These are phyloP conservation scores for Drosophila bunnanda DNA, from an alignment of 2,888 invertebrate species.

Conservation along the genomic window DNA sequence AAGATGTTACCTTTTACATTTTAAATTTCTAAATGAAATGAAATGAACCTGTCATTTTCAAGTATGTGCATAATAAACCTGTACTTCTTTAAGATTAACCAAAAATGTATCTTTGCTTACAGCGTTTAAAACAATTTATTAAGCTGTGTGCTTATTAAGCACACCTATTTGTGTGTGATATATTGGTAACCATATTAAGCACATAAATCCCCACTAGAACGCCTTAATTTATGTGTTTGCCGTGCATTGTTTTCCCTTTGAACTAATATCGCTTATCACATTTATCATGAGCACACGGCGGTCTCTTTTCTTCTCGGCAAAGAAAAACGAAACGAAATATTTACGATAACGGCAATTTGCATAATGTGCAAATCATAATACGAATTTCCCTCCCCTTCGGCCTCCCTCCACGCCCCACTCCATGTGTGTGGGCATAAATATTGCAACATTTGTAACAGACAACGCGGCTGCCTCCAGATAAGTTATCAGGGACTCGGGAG, in stretches of 20 bases:
- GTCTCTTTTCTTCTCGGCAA: conserved; percentile 50
- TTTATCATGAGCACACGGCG: conserved; percentile 74
- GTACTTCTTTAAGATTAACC: not conserved
- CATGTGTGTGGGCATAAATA: conserved; percentile 70
- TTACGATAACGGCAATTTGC: conserved; percentile 78
- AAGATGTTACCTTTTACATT: too few species aligned
- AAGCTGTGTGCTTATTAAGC: not conserved
- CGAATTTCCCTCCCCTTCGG: conserved; percentile 63
- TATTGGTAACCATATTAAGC: conserved; percentile 29
- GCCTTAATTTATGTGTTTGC: conserved; percentile 46
- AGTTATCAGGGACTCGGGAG: conserved; percentile 59
- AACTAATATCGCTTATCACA: conserved; percentile 72
- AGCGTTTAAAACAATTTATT: not conserved
- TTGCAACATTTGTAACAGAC: conserved; percentile 77
- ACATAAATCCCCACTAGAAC: conserved; percentile 27
- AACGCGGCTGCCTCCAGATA: conserved; percentile 60
- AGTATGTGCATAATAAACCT: too few species aligned
- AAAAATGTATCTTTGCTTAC: not conserved
- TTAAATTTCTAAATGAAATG: too few species aligned
- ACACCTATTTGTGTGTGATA: conserved; percentile 5
- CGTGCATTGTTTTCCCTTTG: conserved; percentile 52
- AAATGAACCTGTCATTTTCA: too few species aligned
- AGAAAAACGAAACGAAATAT: conserved; percentile 44
- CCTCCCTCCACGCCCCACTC: not conserved
- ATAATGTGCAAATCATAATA: conserved; percentile 80